Percentiles rank a stretch among this genome's conserved stretches.
Evolutionary conservation across 1,140 invertebrate genomes (phyloP).

Genomic region (Anastrepha obliqua): DNA sequence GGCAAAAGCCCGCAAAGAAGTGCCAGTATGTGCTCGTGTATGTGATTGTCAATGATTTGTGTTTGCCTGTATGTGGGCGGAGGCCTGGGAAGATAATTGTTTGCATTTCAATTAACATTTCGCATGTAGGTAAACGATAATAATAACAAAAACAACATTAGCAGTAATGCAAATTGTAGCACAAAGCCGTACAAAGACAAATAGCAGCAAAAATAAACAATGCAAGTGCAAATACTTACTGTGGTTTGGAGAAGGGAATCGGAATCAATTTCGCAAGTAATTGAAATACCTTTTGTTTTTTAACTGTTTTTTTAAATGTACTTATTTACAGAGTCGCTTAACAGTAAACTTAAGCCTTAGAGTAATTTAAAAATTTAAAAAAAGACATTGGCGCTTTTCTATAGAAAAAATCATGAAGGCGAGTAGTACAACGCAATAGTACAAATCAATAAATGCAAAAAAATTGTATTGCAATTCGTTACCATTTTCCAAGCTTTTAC

Average conservation of each 20-base stretch:
- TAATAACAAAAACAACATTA: conserved; percentile 15
- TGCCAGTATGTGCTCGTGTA: background rate
- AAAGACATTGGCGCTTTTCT: too few relatives aligned
- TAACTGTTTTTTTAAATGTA: too few relatives aligned
- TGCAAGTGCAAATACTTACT: background rate
- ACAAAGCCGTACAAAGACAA: background rate
- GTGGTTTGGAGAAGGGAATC: background rate
- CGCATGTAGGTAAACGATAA: conserved; percentile 15
- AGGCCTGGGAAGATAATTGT: conserved; percentile 8
- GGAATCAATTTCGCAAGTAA: background rate
- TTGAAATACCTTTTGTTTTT: background rate
- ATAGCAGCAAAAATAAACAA: background rate
- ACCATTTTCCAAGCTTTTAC: too few relatives aligned
- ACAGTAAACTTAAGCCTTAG: too few relatives aligned
- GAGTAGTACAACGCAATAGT: too few relatives aligned
- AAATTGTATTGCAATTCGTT: too few relatives aligned
- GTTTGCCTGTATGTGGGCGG: background rate
- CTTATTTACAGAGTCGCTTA: too few relatives aligned
- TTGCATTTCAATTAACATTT: conserved; percentile 47
- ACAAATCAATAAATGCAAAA: too few relatives aligned
- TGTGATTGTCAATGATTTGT: too few relatives aligned
- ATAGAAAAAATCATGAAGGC: too few relatives aligned
- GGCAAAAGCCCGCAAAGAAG: background rate
- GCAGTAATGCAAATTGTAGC: background rate
- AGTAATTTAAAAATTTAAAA: too few relatives aligned